A percentile compares a stretch with the other conserved stretches of the same genome.
Evolutionary conservation across 2,797 vertebrate species (phyloP).

Genomic region (Podargus strigoides): DNA sequence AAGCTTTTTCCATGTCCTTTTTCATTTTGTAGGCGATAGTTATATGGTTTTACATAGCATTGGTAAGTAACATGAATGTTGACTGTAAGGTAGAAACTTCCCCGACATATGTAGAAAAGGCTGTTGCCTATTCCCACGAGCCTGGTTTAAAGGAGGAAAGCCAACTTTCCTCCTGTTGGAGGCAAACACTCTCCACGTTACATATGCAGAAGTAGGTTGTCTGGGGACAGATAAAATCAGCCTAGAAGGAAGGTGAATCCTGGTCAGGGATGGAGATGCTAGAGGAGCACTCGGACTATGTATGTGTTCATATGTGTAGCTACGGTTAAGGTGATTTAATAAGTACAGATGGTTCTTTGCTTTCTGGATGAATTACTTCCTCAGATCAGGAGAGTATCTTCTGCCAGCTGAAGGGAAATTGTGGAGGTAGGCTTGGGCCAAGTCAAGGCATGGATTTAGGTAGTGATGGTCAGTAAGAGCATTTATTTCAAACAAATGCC

Average conservation of each 20-base stretch:
- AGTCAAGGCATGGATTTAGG: background rate
- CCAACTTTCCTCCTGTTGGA: background rate
- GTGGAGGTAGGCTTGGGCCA: background rate
- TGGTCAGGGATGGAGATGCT: background rate
- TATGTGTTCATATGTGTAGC: background rate
- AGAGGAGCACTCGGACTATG: background rate
- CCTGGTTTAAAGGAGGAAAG: background rate
- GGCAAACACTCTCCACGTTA: background rate
- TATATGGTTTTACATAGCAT: background rate
- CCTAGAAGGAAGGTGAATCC: background rate
- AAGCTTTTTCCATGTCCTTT: background rate
- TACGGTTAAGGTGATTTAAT: background rate
- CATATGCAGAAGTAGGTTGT: background rate
- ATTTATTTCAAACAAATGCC: background rate
- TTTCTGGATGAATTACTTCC: background rate
- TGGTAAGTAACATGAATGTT: background rate
- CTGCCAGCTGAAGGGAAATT: background rate
- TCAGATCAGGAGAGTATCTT: background rate
- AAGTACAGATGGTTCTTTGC: background rate
- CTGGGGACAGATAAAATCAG: background rate
- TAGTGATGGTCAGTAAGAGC: background rate
- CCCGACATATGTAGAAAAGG: accelerated
- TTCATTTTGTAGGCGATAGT: background rate
- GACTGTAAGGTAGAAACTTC: background rate
- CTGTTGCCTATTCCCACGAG: background rate